Evolutionary conservation across 2,113 vertebrate genomes (phyloP), one percentile per base, ranked within the genome.

Genomic region (Nerophis ophidion): DNA sequence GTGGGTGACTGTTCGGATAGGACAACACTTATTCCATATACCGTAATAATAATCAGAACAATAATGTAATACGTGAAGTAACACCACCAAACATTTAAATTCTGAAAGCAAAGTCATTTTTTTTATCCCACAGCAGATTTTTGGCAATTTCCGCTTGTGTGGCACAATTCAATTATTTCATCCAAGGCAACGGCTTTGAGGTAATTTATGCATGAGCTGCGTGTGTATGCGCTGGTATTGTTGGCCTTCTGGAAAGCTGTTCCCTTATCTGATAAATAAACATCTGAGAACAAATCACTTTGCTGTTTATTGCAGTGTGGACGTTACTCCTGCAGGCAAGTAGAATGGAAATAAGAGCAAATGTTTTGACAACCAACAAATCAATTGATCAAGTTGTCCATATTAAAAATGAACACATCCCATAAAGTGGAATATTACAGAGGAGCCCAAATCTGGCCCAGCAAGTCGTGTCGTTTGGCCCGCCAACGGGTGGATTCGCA

Each of bases 61-160:
- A 44, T 44, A 40, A 40, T 40, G 13, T 71, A 70, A 86, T 73
- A 72, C 64, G 34, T 57, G 8, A 46, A 70, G 61, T 53, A 61
- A 57, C 57, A 13, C 26, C 26, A 26, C 26, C 26, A 17, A 17
- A 33, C 40, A 75, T 77, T 74, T 72, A 76, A 62, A 82, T 65
- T 47, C 15, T 44, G 49, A 58, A 79, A 55, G 62, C 72, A 81
- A 81, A 81, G 65, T 6, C 47, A 48, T 8, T 44, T 4, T 15
- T 15, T 17, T 15, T 57, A 61, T 63, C 62, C 36, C 34, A 60
- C 7, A 54, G 46, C 40, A 6, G 35, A 5, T 59, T 65, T 17
- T 70, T 6, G 62, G 62, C 54, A 55, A 65, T 59, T 53, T 66
- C 35, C 26, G 42, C 8, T 7, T 5, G 13, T 15, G 34, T 51